A percentile compares a stretch with the other conserved stretches of the same genome.
These are phyloP conservation scores for Argyrosomus regius DNA, from an alignment of 2,797 vertebrate genomes.

Conservation along the genomic window DNA sequence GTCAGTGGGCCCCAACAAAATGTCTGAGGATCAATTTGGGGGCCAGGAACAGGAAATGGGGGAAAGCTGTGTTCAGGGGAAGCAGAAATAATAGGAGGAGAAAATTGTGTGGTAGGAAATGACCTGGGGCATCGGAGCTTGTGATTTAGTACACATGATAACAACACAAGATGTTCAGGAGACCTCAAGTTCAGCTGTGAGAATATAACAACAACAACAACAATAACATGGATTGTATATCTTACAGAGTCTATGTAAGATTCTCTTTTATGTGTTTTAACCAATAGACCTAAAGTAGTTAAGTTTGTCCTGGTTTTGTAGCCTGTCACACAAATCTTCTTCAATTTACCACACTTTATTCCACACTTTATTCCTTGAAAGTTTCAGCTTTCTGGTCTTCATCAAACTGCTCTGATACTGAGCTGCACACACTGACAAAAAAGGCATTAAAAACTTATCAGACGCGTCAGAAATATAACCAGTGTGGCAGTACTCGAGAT, in stretches of 20 bases:
- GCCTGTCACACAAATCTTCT: not conserved
- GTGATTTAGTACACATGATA: conserved; percentile 73
- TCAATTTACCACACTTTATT: not conserved
- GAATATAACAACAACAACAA: conserved; percentile 1
- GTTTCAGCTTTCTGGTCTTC: not conserved
- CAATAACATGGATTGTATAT: not conserved
- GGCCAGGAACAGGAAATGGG: conserved; percentile 63
- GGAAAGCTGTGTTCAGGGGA: conserved; percentile 73
- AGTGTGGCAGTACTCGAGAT: too few relatives aligned
- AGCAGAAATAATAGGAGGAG: conserved; percentile 75
- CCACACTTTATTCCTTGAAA: too few relatives aligned
- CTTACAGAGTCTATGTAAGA: not conserved
- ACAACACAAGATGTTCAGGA: conserved; percentile 60
- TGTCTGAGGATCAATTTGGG: conserved; percentile 83
- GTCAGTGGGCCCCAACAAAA: conserved; percentile 86
- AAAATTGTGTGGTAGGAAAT: conserved; percentile 70
- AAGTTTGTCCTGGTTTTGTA: not conserved
- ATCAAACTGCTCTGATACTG: not conserved
- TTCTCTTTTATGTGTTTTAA: not conserved
- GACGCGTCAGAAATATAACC: not conserved
- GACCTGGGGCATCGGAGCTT: conserved; percentile 82
- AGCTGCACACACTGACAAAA: not conserved
- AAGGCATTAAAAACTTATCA: not conserved
- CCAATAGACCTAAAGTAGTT: not conserved
- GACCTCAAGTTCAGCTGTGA: conserved; percentile 28